Evolutionary conservation across 2,797 vertebrate genomes (phyloP).

Genomic region (Enteromius afrohamiltoni): DNA sequence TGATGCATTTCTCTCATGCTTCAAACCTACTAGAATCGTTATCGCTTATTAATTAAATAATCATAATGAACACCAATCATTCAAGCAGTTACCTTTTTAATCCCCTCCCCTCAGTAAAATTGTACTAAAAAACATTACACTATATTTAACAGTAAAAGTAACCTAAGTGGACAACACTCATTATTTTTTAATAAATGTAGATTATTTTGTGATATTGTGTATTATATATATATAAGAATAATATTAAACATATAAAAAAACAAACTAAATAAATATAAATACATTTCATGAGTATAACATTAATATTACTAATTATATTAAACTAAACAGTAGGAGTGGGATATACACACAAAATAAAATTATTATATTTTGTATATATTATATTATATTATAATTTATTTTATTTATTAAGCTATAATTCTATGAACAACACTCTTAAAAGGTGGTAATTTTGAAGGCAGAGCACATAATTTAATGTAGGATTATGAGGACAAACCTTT

Average conservation of each 20-base stretch:
- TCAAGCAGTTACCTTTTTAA: neutral
- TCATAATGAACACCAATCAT: neutral
- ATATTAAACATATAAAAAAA: too few relatives aligned
- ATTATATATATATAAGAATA: too few relatives aligned
- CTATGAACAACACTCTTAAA: neutral
- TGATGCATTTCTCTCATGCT: conserved; percentile 31
- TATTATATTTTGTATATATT: neutral
- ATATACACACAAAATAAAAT: neutral
- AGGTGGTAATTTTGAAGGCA: neutral
- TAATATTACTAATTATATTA: too few relatives aligned
- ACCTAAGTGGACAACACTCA: too few relatives aligned
- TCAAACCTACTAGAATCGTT: neutral
- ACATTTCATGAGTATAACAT: neutral
- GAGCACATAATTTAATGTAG: neutral
- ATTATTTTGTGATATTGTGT: too few relatives aligned
- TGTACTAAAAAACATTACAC: neutral
- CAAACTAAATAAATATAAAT: neutral
- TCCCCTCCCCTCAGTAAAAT: neutral
- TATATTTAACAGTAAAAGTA: neutral
- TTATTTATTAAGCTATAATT: neutral
- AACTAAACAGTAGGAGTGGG: neutral
- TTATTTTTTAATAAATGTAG: too few relatives aligned
- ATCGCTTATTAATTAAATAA: conserved; percentile 8
- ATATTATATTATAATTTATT: neutral
- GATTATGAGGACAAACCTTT: neutral